Evolutionary conservation across 2,888 invertebrate genomes (phyloP), one percentile per base, ranked within the genome.

Genomic region (Opisthograptis luteolata): DNA sequence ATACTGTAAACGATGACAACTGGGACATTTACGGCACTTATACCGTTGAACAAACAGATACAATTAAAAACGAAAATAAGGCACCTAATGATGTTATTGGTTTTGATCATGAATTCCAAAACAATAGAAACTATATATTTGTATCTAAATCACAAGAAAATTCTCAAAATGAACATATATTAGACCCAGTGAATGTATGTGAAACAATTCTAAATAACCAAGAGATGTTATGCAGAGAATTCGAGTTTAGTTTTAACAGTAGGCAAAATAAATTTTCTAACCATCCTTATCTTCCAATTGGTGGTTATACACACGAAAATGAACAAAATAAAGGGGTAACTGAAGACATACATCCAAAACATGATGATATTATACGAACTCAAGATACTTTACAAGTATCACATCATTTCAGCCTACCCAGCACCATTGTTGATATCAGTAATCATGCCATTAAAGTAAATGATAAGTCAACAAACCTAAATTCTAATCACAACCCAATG

Each of bases 321-420:
- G 15, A 20, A 30, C 5, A 24, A 32, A 60, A 32, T 49, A 50
- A 8, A 37, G 37, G 49, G 30, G 34, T 14, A 32, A 9, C 15
- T 24, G 7, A 15, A 14, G 32, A 40, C 20, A 12, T 20, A 4
- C 8, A 3, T 31, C 24, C 27, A 36, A 12, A 25, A 27, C 15
- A 49, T 7, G 39, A 46, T 17, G 15, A 40, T 17, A 41, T 30
- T 5, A 9, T 5, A 31, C 7, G 19, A 7, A 19, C 7, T 13
- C 20, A 22, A 22, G 8, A 35, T 14, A 17, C 22, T n/a, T 15
- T 28, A n/a, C 53, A 58, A 28, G 20, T 60, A 20, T 73, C 73
- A 15, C 64, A 66, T 50, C 67, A 73, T 44, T 73, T 75, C 39
- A 53, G 36, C 9, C 7, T 24, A 10, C 13, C 28, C 15, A 45